A percentile compares a stretch with the other conserved stretches of the same genome.
These are phyloP conservation scores for Lithophane ornitopus DNA, from an alignment of 2,888 invertebrate genomes.

Conservation along the genomic window DNA sequence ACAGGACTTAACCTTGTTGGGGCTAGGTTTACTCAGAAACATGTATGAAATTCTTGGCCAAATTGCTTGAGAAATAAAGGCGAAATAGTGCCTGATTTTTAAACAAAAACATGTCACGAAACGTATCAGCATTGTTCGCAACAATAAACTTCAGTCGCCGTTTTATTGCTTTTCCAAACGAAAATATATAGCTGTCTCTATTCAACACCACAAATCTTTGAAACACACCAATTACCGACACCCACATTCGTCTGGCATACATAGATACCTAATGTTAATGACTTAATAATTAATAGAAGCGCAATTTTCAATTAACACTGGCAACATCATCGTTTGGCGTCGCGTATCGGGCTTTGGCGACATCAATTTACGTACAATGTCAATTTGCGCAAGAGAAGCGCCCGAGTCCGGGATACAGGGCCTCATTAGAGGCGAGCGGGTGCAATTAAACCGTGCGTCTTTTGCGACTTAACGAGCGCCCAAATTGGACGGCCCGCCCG, in stretches of 20 bases:
- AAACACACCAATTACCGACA: conserved; percentile 39
- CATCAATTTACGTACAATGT: conserved; percentile 88
- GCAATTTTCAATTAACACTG: conserved; percentile 60
- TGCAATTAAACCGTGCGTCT: conserved; percentile 89
- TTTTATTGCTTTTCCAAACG: conserved; percentile 29
- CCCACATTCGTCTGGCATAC: conserved; percentile 28
- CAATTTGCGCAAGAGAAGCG: conserved; percentile 85
- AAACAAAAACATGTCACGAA: conserved; percentile 32
- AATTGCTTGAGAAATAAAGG: not conserved
- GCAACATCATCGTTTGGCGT: conserved; percentile 73
- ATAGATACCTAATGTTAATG: conserved; percentile 18
- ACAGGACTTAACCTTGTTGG: conserved; percentile 38
- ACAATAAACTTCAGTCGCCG: conserved; percentile 20
- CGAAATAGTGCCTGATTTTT: conserved; percentile 13
- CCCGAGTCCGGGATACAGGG: conserved; percentile 82
- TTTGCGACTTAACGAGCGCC: conserved; percentile 89
- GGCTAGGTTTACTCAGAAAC: not conserved
- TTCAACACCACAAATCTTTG: conserved; percentile 28
- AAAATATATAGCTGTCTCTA: conserved; percentile 23
- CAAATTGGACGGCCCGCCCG: conserved; percentile 85
- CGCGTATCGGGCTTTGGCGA: conserved; percentile 78
- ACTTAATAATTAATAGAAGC: conserved; percentile 59
- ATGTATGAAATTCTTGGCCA: not conserved
- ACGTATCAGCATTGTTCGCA: conserved; percentile 28
- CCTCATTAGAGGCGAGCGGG: conserved; percentile 89